Evolutionary conservation across 1,140 invertebrate genomes (phyloP), one percentile per base, ranked within the genome.

Genomic region (Plectus sambesii): DNA sequence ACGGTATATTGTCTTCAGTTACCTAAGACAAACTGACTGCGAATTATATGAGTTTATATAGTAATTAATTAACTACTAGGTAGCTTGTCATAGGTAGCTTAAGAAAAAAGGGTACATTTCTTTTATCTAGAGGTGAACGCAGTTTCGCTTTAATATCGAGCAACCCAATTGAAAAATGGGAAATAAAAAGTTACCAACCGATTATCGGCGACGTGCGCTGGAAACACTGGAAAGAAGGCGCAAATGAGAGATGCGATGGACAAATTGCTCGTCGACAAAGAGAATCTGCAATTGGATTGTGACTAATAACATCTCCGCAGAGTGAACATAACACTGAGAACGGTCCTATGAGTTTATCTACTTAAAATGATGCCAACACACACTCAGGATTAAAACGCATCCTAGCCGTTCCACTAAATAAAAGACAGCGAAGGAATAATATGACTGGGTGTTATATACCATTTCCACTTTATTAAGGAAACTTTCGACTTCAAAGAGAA

Each of bases 191-290:
- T 12, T 12, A 12, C 30, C 37, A 40, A 84, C 80, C 85, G 80
- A 70, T 96, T 96, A 68, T 96, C 90, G 66, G 87, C 87, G 62
- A 83, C 88, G 69, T 93, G 86, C 2, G 83, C 87, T 36, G 92
- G 92, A 71, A 89, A 96, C 70, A 92, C 92, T 2, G 92, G 92
- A 73, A 89, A 96, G 69, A 94, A 83, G 1, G 90, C 83, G 66
- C 84, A 85, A 29, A 96, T 73, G 29, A 97, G 70, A 0, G 87
- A 84, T 3, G 87, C 88, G 5, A 94, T 78, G 8, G 86, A 80
- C 55, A 80, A 78, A 2, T 85, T 82, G 9, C 81, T 80, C 41
- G 85, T 87, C 3, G 81, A 82, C 12, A 96, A 74, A 5, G 86
- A 87, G 52, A 82, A 87, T 25, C 85, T 74, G 53, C 38, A 69